Evolutionary conservation across 2,113 vertebrate species (phyloP), one percentile per base, ranked within the genome.

Genomic region (Brachypteracias leptosomus): DNA sequence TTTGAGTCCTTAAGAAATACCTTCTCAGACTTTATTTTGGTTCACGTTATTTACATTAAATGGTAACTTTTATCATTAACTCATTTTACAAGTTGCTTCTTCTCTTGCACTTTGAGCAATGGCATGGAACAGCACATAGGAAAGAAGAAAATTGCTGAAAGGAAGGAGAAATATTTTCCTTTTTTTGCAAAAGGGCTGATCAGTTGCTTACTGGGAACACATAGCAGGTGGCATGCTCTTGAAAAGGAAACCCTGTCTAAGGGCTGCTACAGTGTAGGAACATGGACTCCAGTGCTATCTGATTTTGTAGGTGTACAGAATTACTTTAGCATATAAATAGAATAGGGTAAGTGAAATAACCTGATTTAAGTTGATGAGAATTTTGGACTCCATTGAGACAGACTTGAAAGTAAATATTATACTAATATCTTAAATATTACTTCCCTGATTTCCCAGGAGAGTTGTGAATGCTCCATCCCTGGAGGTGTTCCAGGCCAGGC

Each of bases 141-240:
- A 51, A 93, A 95, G 61, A 85, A 21, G 80, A 85, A 59, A 93
- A 83, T 2, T 62, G 40, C 85, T 66, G 71, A 92, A 97, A 97
- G 72, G 31, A 33, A 38, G 51, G 15, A 68, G 67, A 89, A 96
- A 83, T 89, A 76, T 36, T 93, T 85, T 65, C 72, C 73, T 91
- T 85, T 97, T 88, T 89, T 57, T 95, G 57, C 80, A 96, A 92
- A 96, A 82, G 87, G 18, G 51, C 44, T 89, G 84, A 94, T 88
- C 84, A 91, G 70, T 83, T 91, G 35, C 95, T 96, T 96, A 58
- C 47, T 63, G 31, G 54, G 54, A 79, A 72, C 76, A 47, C 4
- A 55, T 0, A 46, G 20, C 51, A 20, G 36, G 16, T 4, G 38
- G 8, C 20, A 20, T 13, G 25, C 19, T 17, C 1, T 47, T 31